Conservation (phyloP, 2,797 vertebrate genomes). For the Helostoma temminkii region DNA sequence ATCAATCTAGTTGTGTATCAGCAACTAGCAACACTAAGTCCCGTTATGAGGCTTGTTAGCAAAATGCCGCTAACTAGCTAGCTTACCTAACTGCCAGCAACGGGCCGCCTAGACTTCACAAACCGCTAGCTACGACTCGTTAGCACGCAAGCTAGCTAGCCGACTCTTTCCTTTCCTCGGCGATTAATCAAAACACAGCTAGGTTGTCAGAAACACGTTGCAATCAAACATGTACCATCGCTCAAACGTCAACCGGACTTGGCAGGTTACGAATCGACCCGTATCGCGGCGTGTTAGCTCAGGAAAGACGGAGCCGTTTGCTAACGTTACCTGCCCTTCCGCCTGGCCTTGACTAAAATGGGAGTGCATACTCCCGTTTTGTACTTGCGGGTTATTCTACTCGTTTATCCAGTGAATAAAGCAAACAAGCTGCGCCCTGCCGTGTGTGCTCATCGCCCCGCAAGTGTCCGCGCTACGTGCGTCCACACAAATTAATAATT, state of each 20-base stretch:
- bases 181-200: conserved; percentile 31
- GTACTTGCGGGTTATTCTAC: conserved; percentile 65
- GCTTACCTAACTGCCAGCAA: conserved; percentile 65
- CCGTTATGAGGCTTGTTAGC: conserved; percentile 79
- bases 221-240: neutral
- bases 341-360: conserved; percentile 82
- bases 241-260: neutral
- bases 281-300: conserved; percentile 7
- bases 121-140: conserved; percentile 67
- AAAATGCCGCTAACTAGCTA: conserved; percentile 78
- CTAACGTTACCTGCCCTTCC: conserved; percentile 83
- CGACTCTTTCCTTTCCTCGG: conserved; percentile 62
- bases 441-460: neutral
- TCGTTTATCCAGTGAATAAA: conserved; percentile 16
- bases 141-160: conserved; percentile 73
- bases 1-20: conserved; percentile 39
- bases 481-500: conserved; percentile 22
- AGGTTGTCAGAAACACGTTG: neutral
- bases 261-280: conserved; percentile 5
- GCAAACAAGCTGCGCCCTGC: neutral
- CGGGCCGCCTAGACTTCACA: conserved; percentile 74
- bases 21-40: conserved; percentile 52
- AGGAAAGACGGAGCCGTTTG: conserved; percentile 30
- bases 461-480: conserved; percentile 1
- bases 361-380: conserved; percentile 74